Conservation (phyloP, 2,888 invertebrate genomes). For the Glyphotaelius pellucidus region DNA sequence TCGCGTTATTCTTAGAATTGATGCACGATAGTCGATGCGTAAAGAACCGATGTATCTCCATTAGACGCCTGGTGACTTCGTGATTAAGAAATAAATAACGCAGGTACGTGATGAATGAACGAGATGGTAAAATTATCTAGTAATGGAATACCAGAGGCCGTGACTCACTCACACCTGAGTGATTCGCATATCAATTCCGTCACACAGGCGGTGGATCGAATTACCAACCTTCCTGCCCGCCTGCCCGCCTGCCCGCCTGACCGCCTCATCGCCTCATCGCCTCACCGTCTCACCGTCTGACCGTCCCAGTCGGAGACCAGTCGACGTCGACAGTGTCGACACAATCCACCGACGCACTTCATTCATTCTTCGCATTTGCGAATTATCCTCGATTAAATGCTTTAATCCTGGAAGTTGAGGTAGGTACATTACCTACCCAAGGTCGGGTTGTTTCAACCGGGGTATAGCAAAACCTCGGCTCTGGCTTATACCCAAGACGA, state of each 20-base stretch:
- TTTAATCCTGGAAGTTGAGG: background rate
- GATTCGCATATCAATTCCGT: constrained; percentile 49
- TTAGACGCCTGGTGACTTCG: background rate
- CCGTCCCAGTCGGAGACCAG: background rate
- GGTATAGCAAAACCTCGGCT: background rate
- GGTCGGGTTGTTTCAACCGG: background rate
- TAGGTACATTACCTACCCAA: no score
- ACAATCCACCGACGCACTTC: background rate
- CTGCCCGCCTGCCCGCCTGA: no score
- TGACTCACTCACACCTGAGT: constrained; percentile 44
- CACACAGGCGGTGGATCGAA: background rate
- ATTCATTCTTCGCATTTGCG: no score
- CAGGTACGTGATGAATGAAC: constrained; percentile 27
- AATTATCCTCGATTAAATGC: background rate
- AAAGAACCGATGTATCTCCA: background rate
- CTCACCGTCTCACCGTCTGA: no score
- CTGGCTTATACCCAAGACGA: background rate
- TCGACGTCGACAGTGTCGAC: no score
- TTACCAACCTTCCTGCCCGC: constrained; percentile 9
- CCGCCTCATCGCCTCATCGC: no score
- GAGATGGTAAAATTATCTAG: constrained; percentile 43
- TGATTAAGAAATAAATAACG: constrained; percentile 39
- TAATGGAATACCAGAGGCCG: constrained; percentile 43
- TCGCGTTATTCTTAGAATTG: background rate
- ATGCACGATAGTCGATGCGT: background rate